A percentile compares a stretch with the other conserved stretches of the same genome.
Evolutionary conservation across 1,140 invertebrate species (phyloP).

Genomic region (Tigriopus japonicus): DNA sequence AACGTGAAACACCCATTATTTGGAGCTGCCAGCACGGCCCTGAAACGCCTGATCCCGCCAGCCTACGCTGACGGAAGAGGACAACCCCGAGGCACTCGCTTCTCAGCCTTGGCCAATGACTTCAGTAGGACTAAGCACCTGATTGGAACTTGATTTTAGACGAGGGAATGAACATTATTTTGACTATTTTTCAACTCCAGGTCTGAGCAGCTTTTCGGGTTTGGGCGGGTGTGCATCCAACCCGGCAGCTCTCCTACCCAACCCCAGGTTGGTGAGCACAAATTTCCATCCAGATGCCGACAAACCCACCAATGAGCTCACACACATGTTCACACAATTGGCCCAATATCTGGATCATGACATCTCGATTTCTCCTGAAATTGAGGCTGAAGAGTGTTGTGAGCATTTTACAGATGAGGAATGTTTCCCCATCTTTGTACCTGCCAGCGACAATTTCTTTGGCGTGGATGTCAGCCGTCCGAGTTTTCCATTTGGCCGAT

Average conservation of each 20-base stretch:
- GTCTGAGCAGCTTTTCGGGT: neutral
- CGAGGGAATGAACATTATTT: no score
- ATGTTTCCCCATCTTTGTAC: constrained; percentile 2
- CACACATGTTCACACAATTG: constrained; percentile 40
- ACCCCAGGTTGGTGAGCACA: neutral
- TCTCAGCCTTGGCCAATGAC: no score
- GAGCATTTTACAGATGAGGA: neutral
- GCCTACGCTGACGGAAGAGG: neutral
- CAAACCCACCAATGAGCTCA: constrained; percentile 22
- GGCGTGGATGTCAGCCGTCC: no score
- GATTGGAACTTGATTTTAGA: no score
- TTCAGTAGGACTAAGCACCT: no score
- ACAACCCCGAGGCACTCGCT: no score
- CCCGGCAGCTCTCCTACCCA: neutral
- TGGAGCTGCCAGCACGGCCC: neutral
- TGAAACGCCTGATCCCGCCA: neutral
- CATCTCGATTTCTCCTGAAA: constrained; percentile 34
- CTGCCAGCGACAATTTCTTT: neutral
- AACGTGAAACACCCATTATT: neutral
- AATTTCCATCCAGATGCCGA: constrained; percentile 4
- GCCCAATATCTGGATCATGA: constrained; percentile 37
- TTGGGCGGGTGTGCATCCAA: neutral
- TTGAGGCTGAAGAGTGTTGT: neutral
- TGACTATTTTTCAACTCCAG: neutral
- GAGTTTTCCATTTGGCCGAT: no score